Conservation (phyloP, 2,797 vertebrate species). For the Liasis olivaceus region DNA sequence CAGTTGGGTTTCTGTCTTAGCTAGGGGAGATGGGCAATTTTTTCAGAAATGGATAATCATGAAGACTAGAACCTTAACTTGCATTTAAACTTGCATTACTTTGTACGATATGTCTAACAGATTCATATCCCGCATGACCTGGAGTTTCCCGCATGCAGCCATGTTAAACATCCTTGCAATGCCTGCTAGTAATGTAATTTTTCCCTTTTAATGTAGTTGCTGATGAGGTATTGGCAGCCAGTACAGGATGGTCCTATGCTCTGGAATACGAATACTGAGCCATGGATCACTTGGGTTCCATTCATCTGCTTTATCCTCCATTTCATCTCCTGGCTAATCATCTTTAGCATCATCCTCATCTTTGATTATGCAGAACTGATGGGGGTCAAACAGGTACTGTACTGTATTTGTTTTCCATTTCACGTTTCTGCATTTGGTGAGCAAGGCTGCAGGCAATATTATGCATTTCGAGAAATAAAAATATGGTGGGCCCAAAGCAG, state of each 20-base stretch:
- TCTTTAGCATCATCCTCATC: conserved; percentile 89
- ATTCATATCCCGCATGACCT: too few relatives aligned
- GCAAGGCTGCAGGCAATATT: neutral
- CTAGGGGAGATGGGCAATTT: neutral
- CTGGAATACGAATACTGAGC: conserved; percentile 82
- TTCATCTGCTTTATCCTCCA: conserved; percentile 87
- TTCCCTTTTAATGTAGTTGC: conserved; percentile 67
- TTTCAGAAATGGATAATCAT: neutral
- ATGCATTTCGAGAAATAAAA: neutral
- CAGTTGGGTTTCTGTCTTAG: neutral
- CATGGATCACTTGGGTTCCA: conserved; percentile 87
- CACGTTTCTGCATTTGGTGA: neutral
- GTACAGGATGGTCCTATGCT: conserved; percentile 83
- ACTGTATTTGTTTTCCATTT: neutral
- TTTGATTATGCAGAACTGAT: conserved; percentile 90
- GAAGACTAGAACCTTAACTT: neutral
- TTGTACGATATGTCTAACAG: neutral
- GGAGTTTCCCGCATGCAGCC: neutral
- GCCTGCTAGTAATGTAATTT: neutral
- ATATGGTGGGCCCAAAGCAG: neutral
- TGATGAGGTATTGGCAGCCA: conserved; percentile 86
- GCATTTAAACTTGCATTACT: neutral
- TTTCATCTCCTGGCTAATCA: conserved; percentile 88
- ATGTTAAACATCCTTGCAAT: neutral
- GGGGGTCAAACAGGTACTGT: conserved; percentile 88